Evolutionary conservation across 2,113 vertebrate species (phyloP), one percentile per base, ranked within the genome.

Genomic region (Marmota flaviventris): DNA sequence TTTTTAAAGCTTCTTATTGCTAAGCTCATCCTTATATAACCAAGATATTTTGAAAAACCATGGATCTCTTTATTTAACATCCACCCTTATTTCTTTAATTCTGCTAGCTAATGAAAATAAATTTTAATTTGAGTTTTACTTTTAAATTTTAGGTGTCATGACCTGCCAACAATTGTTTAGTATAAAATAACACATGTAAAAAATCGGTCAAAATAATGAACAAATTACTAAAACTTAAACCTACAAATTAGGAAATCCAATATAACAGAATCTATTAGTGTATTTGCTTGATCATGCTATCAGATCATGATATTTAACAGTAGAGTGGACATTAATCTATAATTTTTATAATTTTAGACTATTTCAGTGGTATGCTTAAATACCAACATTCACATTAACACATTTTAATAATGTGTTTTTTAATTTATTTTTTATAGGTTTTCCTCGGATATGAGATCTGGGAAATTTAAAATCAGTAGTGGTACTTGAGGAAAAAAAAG

Each of bases 391-490:
- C 25, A 69, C 1, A 63, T 85, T 73, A 79, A n/a, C 34, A 76
- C 13, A 56, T 92, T 94, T 95, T 37, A 78, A 70, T 73, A 93
- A 75, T 79, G 89, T 85, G 5, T 5, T 84, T 85, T 85, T 91
- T 61, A 32, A 91, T 1, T 72, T 58, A 42, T 18, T 84, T 90
- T 90, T 85, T 82, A 42, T 69, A 73, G 51, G 12, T 91, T 24
- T 93, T 9, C 48, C 27, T 91, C 29, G 37, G 7, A 94, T 86
- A 65, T 81, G 22, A 27, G 91, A 85, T 1, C 2, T 89, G 32
- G 22, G 25, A 85, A 93, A 81, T 69, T 34, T 42, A 45, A 48
- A 91, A 76, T 86, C 11, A 84, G 25, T 84, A 61, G 27, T 82
- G 76, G 32, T 70, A 18, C 16, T 37, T 81, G 37, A 94, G 22